Evolutionary conservation across 2,888 invertebrate genomes (phyloP).

Genomic region (Bugulina stolonifera): DNA sequence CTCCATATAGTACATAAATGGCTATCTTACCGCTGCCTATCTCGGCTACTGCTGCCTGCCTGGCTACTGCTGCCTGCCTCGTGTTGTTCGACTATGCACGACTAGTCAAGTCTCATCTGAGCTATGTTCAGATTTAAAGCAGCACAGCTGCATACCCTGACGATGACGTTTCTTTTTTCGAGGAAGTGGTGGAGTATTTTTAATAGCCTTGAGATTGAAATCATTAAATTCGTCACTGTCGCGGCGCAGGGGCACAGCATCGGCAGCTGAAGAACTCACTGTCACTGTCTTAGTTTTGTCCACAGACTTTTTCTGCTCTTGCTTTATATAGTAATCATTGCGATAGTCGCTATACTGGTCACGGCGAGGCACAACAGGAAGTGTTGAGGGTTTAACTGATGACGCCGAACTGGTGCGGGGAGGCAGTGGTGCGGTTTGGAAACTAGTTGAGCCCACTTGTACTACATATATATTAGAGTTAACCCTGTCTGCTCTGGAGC

Average conservation of each 20-base stretch:
- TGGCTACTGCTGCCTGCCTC: too few relatives aligned
- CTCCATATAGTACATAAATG: too few relatives aligned
- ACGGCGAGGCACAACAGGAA: not conserved
- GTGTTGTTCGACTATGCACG: too few relatives aligned
- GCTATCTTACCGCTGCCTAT: too few relatives aligned
- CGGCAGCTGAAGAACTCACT: not conserved
- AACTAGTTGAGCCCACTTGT: not conserved
- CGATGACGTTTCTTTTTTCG: slow-evolving; percentile 17
- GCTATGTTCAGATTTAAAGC: not conserved
- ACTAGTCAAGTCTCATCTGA: too few relatives aligned
- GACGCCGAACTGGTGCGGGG: not conserved
- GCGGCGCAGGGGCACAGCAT: too few relatives aligned
- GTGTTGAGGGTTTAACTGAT: not conserved
- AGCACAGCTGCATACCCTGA: not conserved
- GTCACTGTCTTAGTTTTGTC: not conserved
- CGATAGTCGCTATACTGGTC: slow-evolving; percentile 22
- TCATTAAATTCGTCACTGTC: not conserved
- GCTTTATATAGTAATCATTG: slow-evolving; percentile 23
- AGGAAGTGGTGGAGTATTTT: slow-evolving; percentile 14
- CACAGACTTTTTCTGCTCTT: slow-evolving; percentile 2
- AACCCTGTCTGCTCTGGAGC: not conserved
- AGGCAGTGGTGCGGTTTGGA: not conserved
- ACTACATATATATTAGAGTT: not conserved
- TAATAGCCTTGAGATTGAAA: slow-evolving; percentile 3
- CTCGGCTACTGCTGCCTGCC: too few relatives aligned